Conservation (phyloP, 2,797 vertebrate genomes). For the Hylomyscus alleni region DNA sequence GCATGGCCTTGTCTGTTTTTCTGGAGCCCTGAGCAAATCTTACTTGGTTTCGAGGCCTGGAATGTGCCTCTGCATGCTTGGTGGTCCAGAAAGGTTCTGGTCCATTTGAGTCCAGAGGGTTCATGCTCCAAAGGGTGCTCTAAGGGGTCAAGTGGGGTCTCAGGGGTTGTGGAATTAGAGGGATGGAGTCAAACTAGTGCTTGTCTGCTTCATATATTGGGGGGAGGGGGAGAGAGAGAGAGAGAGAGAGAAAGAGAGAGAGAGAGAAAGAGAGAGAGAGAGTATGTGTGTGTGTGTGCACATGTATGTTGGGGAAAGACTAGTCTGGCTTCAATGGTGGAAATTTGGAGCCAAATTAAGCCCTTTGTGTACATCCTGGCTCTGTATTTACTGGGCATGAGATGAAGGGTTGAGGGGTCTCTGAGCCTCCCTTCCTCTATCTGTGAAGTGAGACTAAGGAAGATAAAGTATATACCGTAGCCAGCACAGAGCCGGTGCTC, state of each 20-base stretch:
- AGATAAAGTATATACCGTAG: not conserved
- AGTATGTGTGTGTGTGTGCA: not conserved
- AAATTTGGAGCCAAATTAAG: conserved; percentile 47
- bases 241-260: too few relatives aligned
- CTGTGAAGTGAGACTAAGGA: conserved; percentile 19
- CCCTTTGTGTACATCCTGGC: not conserved
- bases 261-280: too few relatives aligned
- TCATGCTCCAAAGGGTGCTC: not conserved
- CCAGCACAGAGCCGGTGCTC: not conserved
- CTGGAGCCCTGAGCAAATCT: not conserved
- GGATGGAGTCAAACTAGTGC: not conserved
- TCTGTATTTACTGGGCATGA: not conserved
- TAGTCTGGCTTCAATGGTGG: not conserved
- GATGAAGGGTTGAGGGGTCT: not conserved
- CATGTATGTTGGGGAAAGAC: rapidly evolving
- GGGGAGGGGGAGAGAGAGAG: too few relatives aligned
- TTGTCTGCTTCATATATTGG: conserved; percentile 21
- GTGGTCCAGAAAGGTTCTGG: not conserved
- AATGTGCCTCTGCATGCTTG: not conserved
- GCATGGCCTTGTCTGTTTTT: conserved; percentile 31
- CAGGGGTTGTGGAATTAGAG: not conserved
- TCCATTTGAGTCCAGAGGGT: not conserved
- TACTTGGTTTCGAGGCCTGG: not conserved
- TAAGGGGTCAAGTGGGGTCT: not conserved
- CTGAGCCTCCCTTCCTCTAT: conserved; percentile 42